phyloP scores from a whole-genome alignment of 2,113 vertebrate species.

The Nematolebias whitei region DNA sequence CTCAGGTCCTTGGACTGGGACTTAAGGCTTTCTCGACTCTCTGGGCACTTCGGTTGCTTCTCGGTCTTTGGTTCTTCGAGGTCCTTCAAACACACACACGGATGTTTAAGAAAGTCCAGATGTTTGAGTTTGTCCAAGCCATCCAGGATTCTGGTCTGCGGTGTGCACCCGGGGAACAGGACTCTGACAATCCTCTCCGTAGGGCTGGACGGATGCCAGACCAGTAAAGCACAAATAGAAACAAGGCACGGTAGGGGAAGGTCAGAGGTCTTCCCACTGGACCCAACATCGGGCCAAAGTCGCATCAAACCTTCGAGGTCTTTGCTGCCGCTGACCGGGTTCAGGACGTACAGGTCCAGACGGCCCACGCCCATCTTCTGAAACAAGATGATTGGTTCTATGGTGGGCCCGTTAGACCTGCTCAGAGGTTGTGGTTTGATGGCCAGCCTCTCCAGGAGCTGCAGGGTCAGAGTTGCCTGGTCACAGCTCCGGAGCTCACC shows the following conservation, averaged over 20 bases:
- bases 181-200: constrained; percentile 89
- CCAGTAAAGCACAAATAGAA: constrained; percentile 88
- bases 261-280: constrained; percentile 60
- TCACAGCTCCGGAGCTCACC: constrained; percentile 80
- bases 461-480: constrained; percentile 80
- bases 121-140: constrained; percentile 90
- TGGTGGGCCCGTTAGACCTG: constrained; percentile 58
- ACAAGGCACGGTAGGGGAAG: constrained; percentile 80
- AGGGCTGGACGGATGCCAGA: constrained; percentile 89
- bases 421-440: constrained; percentile 81
- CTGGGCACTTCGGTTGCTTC: constrained; percentile 81
- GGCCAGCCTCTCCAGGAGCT: constrained; percentile 80
- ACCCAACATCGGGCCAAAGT: constrained; percentile 71
- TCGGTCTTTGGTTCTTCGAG: constrained; percentile 71
- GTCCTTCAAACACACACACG: constrained; percentile 84
- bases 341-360: constrained; percentile 90
- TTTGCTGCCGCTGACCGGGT: constrained; percentile 82
- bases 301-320: constrained; percentile 83
- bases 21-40: constrained; percentile 88
- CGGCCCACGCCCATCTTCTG: constrained; percentile 96
- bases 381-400: constrained; percentile 87
- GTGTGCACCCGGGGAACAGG: constrained; percentile 90
- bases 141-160: constrained; percentile 87
- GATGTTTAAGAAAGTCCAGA: constrained; percentile 86
- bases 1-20: constrained; percentile 71